Evolutionary conservation across 2,888 invertebrate genomes (phyloP).

Genomic region (Spilarctia lutea): DNA sequence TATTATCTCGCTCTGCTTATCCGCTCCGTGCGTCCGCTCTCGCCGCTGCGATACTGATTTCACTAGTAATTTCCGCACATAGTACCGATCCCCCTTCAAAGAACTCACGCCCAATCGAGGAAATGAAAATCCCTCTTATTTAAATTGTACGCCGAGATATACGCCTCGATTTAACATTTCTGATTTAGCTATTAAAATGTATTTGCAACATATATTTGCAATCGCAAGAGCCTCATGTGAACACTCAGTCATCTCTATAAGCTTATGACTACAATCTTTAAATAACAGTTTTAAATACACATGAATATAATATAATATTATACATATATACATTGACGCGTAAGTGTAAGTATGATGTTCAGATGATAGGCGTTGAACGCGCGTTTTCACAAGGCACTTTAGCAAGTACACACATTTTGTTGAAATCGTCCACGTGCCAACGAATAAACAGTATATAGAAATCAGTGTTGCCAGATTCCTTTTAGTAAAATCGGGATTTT

Average conservation of each 20-base stretch:
- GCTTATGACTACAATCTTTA: background rate
- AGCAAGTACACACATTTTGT: background rate
- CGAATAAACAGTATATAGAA: background rate
- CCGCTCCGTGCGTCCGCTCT: constrained; percentile 62
- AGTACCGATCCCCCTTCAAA: constrained; percentile 63
- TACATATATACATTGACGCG: background rate
- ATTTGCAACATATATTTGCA: background rate
- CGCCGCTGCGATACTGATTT: constrained; percentile 65
- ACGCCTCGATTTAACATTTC: constrained; percentile 60
- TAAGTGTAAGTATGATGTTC: background rate
- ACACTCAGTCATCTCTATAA: background rate
- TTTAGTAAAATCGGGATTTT: too few species aligned
- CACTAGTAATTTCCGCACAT: constrained; percentile 77
- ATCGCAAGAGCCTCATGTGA: background rate
- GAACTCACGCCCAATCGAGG: constrained; percentile 66
- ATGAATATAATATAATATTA: too few species aligned
- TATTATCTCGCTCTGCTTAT: constrained; percentile 53
- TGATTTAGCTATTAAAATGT: constrained; percentile 38
- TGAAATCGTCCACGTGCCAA: background rate
- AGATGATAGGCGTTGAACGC: too few species aligned
- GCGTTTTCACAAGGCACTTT: too few species aligned
- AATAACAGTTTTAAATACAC: background rate
- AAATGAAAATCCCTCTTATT: constrained; percentile 77
- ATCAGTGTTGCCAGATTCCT: too few species aligned
- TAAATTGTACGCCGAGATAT: constrained; percentile 65